phyloP scores from a whole-genome alignment of 2,113 vertebrate species.

The Centrocercus urophasianus region DNA sequence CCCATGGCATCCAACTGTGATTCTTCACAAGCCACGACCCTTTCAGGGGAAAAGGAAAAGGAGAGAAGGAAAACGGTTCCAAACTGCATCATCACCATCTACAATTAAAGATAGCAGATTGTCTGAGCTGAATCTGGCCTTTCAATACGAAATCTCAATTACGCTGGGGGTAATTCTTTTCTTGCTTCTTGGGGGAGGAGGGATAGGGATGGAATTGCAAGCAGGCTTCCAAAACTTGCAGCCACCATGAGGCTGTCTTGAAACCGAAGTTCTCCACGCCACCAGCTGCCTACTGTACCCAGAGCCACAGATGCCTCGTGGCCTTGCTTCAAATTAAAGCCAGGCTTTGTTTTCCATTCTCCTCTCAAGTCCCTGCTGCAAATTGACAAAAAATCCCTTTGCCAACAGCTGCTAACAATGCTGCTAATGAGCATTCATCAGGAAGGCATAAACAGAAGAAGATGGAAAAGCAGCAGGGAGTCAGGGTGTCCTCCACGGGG shows the following conservation, averaged over 20 bases:
- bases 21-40: neutral
- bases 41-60: neutral
- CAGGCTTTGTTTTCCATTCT: neutral
- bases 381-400: neutral
- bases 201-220: neutral
- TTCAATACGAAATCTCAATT: neutral
- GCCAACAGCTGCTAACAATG: constrained; percentile 42
- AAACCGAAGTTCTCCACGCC: neutral
- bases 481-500: neutral
- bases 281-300: constrained; percentile 3
- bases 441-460: neutral
- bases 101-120: neutral
- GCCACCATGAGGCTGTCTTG: neutral
- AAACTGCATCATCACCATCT: neutral
- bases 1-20: neutral
- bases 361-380: neutral
- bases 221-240: neutral
- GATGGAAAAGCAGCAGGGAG: neutral
- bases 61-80: neutral
- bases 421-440: constrained; percentile 5
- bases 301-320: neutral
- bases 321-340: constrained; percentile 4
- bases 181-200: neutral
- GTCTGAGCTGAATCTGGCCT: neutral
- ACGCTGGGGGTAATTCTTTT: neutral